Evolutionary conservation across 2,113 vertebrate species (phyloP), one percentile per base, ranked within the genome.

Genomic region (Potamarius usumacintae): DNA sequence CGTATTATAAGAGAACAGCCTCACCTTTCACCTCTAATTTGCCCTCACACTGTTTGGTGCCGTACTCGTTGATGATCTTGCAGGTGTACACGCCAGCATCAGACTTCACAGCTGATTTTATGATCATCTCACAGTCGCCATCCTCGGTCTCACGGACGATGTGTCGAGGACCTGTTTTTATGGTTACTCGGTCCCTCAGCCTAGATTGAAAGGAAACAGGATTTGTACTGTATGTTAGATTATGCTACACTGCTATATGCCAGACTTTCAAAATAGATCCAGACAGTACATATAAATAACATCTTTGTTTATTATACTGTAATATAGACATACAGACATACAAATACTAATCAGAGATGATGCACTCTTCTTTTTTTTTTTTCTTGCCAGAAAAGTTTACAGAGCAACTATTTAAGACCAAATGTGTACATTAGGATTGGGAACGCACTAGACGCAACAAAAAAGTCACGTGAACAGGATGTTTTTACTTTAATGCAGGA

Each of bases 1-100:
- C 5, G 25, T 65, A 57, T 17, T 7, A 76, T 27, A 10, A 88
- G n/a, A 30, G 22, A 17, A 63, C 15, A 71, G 0, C 0, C 95
- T 92, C 95, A 99, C 98, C 97, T 98, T 96, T 96, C 85, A 99
- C 97, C 86, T 98, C 96, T 92, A 99, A 94, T 89, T 93, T 97
- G 89, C 95, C 96, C 89, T 99, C 97, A 0, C 98, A 98, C 91
- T 99, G 98, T 93, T 97, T 97, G 12, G 96, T 98, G 76, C 98
- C 98, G 0, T 99, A 99, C 90, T 99, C 98, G 0, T 99, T 99
- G 88, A 99, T 98, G 0, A 99, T 97, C 93, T 98, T 98, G 93
- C 98, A 99, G 84, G 95, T 97, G 92, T 99, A 99, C 92, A 97
- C 93, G 85, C 98, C 98, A 0, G 96, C 94, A 17, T 99, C 98